A percentile compares a stretch with the other conserved stretches of the same genome.
Evolutionary conservation across 1,140 invertebrate species (phyloP).

Genomic region (Steinernema feltiae): DNA sequence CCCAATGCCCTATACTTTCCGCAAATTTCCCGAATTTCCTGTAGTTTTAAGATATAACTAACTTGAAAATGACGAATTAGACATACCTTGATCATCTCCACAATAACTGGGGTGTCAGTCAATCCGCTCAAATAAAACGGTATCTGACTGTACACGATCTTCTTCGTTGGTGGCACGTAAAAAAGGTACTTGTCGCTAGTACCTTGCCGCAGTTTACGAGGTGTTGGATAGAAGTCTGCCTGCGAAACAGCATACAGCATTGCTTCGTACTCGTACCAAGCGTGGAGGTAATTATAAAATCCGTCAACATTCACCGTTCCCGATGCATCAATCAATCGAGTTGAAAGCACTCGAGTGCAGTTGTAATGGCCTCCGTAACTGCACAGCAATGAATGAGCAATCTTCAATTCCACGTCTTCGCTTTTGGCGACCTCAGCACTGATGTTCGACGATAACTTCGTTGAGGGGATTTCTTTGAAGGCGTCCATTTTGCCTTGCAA

Average conservation of each 20-base stretch:
- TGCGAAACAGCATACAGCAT: constrained; percentile 81
- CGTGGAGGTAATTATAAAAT: constrained; percentile 96
- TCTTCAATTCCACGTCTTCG: constrained; percentile 30
- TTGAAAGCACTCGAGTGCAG: constrained; percentile 58
- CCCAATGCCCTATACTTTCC: constrained; percentile 76
- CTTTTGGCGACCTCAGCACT: background rate
- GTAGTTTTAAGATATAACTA: constrained; percentile 17
- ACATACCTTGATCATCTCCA: constrained; percentile 69
- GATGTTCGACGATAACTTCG: background rate
- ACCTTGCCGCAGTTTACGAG: constrained; percentile 75
- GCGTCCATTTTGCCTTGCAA: constrained; percentile 46
- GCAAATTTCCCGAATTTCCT: constrained; percentile 71
- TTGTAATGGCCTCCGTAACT: constrained; percentile 47
- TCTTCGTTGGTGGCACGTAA: constrained; percentile 80
- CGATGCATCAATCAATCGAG: constrained; percentile 75
- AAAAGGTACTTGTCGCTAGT: constrained; percentile 65
- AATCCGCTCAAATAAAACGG: constrained; percentile 76
- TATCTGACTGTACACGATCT: constrained; percentile 82
- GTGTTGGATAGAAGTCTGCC: no score
- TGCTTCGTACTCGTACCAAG: constrained; percentile 81
- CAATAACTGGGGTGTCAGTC: constrained; percentile 72
- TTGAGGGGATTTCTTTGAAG: background rate
- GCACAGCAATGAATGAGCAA: constrained; percentile 49
- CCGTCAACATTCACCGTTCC: constrained; percentile 89
- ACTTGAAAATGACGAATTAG: background rate